Percentiles rank a stretch among this genome's conserved stretches.
Conservation (phyloP, 2,888 invertebrate genomes). For the Nemapogon koenigi region DNA sequence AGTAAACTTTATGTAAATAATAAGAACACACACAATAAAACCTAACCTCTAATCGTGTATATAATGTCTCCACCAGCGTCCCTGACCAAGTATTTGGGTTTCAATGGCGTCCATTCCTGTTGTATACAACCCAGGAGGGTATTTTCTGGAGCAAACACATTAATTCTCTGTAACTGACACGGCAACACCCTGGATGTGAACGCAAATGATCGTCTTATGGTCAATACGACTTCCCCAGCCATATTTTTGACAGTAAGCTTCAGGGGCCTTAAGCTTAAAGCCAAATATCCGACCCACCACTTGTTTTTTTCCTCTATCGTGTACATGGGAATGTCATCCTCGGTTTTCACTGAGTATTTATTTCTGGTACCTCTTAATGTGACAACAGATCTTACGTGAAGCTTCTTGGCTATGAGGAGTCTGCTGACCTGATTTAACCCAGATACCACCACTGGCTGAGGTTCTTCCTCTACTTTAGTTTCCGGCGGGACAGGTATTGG, state of each 20-base stretch:
- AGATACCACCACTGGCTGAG: constrained; percentile 21
- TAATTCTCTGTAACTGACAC: constrained; percentile 77
- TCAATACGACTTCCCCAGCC: constrained; percentile 67
- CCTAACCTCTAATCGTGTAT: constrained; percentile 73
- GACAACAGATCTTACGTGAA: constrained; percentile 30
- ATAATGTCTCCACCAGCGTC: constrained; percentile 74
- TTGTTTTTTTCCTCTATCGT: constrained; percentile 43
- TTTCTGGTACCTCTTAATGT: constrained; percentile 41
- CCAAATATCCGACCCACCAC: constrained; percentile 51
- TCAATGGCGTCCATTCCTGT: constrained; percentile 75
- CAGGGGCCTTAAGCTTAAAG: constrained; percentile 41
- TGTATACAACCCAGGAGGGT: constrained; percentile 71
- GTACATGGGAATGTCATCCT: constrained; percentile 33
- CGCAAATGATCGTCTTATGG: constrained; percentile 78
- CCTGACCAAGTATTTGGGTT: constrained; percentile 73
- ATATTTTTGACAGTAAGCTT: constrained; percentile 33
- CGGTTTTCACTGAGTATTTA: constrained; percentile 33
- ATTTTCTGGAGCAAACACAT: constrained; percentile 75
- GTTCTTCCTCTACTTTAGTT: constrained; percentile 11
- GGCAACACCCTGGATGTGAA: constrained; percentile 82
- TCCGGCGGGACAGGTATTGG: constrained; percentile 5
- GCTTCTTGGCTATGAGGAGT: constrained; percentile 36
- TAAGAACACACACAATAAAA: neutral
- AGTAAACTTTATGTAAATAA: neutral
- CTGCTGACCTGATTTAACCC: constrained; percentile 30